Base-by-base conservation (phyloP, 1,140 invertebrate species). In the Lethrus apterus region DNA sequence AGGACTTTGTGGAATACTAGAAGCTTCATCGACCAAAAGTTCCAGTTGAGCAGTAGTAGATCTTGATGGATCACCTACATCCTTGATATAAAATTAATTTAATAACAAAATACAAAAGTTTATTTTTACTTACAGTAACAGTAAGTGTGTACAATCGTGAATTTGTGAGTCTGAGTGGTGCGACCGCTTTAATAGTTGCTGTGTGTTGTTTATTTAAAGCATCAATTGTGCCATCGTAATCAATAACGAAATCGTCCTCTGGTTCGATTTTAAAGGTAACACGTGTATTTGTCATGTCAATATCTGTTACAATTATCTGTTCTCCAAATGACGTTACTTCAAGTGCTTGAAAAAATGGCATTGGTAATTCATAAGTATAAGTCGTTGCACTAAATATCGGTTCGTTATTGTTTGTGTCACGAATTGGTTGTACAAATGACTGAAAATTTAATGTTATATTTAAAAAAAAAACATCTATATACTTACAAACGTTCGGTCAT, bases 101-200 rank as follows among this genome's bases (percentile, higher is more conserved):
- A n/a, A 32, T 7, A 32, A 14, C 17, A 32, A 7, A n/a, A n/a
- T n/a, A n/a, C n/a, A 32, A 32, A 32, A 32, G 5, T 9, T 32
- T 15, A n/a, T 9, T 7, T 32, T 32, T 20, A 21, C 35, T 38
- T 38, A 38, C 35, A 10, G 18, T 38, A 21, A 11, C 35, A 9
- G 35, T 38, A 10, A 38, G 20, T 9, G 3, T 13, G 24, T 21
- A 21, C 13, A 10, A 10, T 13, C 2, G 8, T 21, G 18, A 4
- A 21, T 23, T 21, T 2, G 18, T 38, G 24, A 38, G 18, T 21
- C 24, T n/a, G 9, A 38, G 13, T 7, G 35, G n/a, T 21, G 3
- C 2, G 3, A 1, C 2, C 2, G 35, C 2, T 21, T 5, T 11
- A 4, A 38, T 2, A 21, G 18, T 2, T 11, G 35, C 35, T 21